Percentiles rank a stretch among this genome's conserved stretches.
These are phyloP conservation scores for Eucidaris tribuloides DNA, from an alignment of 35 echinoderm and acorn worm genomes.

Conservation along the genomic window DNA sequence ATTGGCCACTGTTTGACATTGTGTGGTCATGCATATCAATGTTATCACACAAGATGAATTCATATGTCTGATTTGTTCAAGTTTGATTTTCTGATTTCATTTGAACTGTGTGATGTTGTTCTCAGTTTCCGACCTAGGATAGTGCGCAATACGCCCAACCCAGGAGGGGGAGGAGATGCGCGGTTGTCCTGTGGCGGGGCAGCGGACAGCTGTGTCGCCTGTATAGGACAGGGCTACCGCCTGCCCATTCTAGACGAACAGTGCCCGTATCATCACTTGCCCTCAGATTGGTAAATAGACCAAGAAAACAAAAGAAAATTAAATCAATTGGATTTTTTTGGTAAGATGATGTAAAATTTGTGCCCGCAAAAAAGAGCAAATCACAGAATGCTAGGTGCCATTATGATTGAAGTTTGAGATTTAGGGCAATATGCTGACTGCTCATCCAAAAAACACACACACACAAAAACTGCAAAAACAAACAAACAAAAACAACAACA, in stretches of 20 bases:
- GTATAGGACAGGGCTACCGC: slow-evolving; percentile 70
- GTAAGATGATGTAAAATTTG: too few relatives aligned
- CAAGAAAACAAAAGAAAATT: too few relatives aligned
- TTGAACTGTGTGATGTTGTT: slow-evolving; percentile 28
- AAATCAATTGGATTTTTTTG: not conserved
- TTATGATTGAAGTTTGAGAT: too few relatives aligned
- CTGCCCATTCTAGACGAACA: slow-evolving; percentile 78
- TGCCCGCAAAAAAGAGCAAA: too few relatives aligned
- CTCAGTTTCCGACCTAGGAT: slow-evolving; percentile 49
- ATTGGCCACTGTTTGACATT: not conserved
- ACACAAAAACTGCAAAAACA: too few relatives aligned
- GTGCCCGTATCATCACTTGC: slow-evolving; percentile 92
- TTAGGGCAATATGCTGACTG: too few relatives aligned
- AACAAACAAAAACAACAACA: too few relatives aligned
- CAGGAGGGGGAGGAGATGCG: slow-evolving; percentile 62
- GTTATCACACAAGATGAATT: not conserved
- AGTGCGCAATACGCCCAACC: slow-evolving; percentile 77
- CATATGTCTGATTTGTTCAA: not conserved
- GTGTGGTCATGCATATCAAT: not conserved
- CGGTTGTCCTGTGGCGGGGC: slow-evolving; percentile 16
- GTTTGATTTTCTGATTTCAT: not conserved
- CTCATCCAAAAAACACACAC: too few relatives aligned
- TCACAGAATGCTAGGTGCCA: too few relatives aligned
- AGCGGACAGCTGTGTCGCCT: slow-evolving; percentile 46
- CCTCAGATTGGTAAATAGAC: slow-evolving; percentile 93